These are phyloP conservation scores for Dendropsophus ebraccatus DNA, from an alignment of 2,113 vertebrate species.

Conservation along the genomic window DNA sequence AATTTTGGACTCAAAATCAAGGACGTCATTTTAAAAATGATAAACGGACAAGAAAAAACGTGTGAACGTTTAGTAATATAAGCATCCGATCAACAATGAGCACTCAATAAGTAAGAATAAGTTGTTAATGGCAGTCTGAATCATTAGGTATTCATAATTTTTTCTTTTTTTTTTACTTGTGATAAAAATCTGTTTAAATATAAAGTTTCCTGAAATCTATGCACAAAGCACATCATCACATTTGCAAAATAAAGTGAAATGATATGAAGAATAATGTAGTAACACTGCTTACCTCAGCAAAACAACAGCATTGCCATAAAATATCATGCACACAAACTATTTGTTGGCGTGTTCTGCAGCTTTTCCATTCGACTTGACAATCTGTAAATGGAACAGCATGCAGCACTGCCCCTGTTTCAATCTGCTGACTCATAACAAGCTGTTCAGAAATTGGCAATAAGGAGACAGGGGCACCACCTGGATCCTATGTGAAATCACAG, in stretches of 20 bases:
- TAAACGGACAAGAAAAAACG: no score
- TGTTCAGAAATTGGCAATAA: slow-evolving; percentile 58
- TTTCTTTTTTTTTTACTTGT: neutral
- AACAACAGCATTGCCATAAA: slow-evolving; percentile 4
- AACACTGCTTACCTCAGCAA: slow-evolving; percentile 7
- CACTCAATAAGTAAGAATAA: no score
- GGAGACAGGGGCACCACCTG: slow-evolving; percentile 58
- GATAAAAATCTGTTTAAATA: neutral
- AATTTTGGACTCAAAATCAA: no score
- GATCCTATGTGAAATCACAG: slow-evolving; percentile 56
- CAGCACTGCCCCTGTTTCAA: slow-evolving; percentile 51
- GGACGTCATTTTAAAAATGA: no score
- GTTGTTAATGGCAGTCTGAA: neutral
- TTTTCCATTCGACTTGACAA: slow-evolving; percentile 51
- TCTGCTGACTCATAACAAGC: slow-evolving; percentile 56
- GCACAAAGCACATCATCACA: neutral
- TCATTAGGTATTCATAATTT: neutral
- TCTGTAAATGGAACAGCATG: slow-evolving; percentile 56
- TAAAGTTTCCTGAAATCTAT: neutral
- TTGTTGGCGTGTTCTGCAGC: slow-evolving; percentile 25
- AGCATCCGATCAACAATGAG: no score
- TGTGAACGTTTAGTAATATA: no score
- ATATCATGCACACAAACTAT: slow-evolving; percentile 14
- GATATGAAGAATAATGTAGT: neutral
- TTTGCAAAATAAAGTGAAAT: slow-evolving; percentile 3